phyloP scores from a whole-genome alignment of 1,140 invertebrate species.

The Leptoteleia sp. region DNA sequence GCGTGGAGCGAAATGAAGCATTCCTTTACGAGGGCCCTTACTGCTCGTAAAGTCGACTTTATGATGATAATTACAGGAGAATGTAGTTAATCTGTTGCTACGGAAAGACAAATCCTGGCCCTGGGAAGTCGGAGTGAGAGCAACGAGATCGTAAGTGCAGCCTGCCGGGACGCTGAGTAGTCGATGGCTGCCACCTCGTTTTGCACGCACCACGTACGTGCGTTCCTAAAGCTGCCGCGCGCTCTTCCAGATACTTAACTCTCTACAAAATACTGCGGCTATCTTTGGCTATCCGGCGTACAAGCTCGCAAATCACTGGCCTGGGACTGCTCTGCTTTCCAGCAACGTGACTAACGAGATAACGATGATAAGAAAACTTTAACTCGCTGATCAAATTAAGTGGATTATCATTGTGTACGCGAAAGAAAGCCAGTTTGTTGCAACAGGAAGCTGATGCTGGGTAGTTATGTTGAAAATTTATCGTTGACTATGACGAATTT shows the following conservation, averaged over 20 bases:
- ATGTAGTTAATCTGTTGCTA: slow-evolving; percentile 80
- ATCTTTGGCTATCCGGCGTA: slow-evolving; percentile 26
- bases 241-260: slow-evolving; percentile 55
- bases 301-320: slow-evolving; percentile 37
- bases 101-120: slow-evolving; percentile 58
- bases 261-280: slow-evolving; percentile 41
- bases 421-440: too few species aligned
- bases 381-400: slow-evolving; percentile 1
- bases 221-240: slow-evolving; percentile 39
- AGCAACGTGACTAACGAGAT: slow-evolving; percentile 31
- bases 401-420: too few species aligned
- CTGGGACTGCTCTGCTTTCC: slow-evolving; percentile 15
- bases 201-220: slow-evolving; percentile 50
- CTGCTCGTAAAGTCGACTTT: slow-evolving; percentile 84
- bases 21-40: slow-evolving; percentile 83
- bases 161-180: slow-evolving; percentile 58
- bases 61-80: slow-evolving; percentile 84
- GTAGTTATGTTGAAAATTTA: too few species aligned
- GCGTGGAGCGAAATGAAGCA: slow-evolving; percentile 82
- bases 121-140: slow-evolving; percentile 42
- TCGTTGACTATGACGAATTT: too few species aligned
- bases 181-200: slow-evolving; percentile 62
- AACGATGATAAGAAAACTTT: slow-evolving; percentile 40
- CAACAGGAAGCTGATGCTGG: too few species aligned
- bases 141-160: slow-evolving; percentile 60